phyloP scores from a whole-genome alignment of 2,113 vertebrate species.

The Bubo blakistoni region DNA sequence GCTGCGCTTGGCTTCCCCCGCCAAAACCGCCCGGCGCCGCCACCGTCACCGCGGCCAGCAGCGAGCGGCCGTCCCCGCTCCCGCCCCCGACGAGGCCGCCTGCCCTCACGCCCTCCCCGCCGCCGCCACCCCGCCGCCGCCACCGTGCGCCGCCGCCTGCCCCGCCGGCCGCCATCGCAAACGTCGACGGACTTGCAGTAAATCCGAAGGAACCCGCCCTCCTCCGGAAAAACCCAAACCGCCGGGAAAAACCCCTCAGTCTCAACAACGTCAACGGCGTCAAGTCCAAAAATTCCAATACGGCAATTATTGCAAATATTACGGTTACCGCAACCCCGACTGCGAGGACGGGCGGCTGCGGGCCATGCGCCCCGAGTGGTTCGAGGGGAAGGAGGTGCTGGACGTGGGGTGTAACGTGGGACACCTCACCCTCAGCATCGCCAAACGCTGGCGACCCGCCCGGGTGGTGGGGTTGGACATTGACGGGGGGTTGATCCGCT shows the following conservation, averaged over 20 bases:
- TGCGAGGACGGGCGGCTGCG: conserved; percentile 76
- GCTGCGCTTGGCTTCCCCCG: conserved; percentile 79
- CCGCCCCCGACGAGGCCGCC: not conserved
- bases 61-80: conserved; percentile 41
- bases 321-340: conserved; percentile 82
- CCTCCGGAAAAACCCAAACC: conserved; percentile 38
- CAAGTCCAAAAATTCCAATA: conserved; percentile 79
- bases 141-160: not conserved
- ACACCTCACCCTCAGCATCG: conserved; percentile 83
- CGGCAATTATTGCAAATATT: conserved; percentile 84
- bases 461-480: conserved; percentile 88
- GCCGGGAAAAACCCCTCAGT: conserved; percentile 2
- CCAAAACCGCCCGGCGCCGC: conserved; percentile 76
- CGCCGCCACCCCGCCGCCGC: conserved; percentile 64
- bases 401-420: conserved; percentile 88
- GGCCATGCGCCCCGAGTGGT: conserved; percentile 83
- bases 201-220: conserved; percentile 22
- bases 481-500: conserved; percentile 76
- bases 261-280: conserved; percentile 32
- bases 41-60: conserved; percentile 78
- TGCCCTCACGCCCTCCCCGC: conserved; percentile 87
- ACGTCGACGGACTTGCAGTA: conserved; percentile 80
- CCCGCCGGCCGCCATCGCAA: conserved; percentile 68
- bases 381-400: conserved; percentile 80
- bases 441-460: conserved; percentile 76